Conservation (phyloP, 64 coral and sea anemone genomes). For the Pocillopora verrucosa region DNA sequence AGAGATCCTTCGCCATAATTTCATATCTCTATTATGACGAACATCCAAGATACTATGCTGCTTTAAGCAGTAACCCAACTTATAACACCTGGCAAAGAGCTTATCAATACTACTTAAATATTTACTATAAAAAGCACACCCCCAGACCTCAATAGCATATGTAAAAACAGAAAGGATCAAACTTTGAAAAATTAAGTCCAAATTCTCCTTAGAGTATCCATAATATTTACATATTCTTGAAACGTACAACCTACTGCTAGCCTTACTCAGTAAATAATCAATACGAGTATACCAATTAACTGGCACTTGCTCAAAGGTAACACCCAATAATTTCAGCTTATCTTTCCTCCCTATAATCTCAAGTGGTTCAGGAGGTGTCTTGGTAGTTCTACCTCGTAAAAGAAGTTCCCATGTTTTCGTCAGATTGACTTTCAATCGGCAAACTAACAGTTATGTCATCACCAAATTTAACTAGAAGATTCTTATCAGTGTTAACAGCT, state of each 20-base stretch:
- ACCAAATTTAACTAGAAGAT: constrained; percentile 66
- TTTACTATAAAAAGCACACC: background rate
- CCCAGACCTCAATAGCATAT: constrained; percentile 47
- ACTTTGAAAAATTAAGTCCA: constrained; percentile 27
- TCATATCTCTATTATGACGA: constrained; percentile 34
- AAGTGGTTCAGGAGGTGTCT: no score
- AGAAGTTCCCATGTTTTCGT: no score
- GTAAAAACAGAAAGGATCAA: constrained; percentile 51
- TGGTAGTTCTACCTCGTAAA: no score
- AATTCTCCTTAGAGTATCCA: background rate
- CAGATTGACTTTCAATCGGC: constrained; percentile 11
- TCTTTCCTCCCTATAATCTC: no score
- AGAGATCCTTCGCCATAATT: constrained; percentile 39
- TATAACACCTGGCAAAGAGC: constrained; percentile 22
- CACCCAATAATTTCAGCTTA: no score
- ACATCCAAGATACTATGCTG: constrained; percentile 38
- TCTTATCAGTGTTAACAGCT: background rate
- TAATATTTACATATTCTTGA: background rate
- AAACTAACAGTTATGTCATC: constrained; percentile 58
- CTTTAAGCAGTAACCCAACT: constrained; percentile 30
- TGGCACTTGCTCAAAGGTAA: background rate
- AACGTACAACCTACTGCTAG: no score
- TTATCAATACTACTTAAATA: no score
- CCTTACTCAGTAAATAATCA: background rate
- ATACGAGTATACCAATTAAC: constrained; percentile 49